Percentiles rank a stretch among this genome's conserved stretches.
Evolutionary conservation across 2,797 vertebrate species (phyloP).

Genomic region (Geotrypetes seraphini): DNA sequence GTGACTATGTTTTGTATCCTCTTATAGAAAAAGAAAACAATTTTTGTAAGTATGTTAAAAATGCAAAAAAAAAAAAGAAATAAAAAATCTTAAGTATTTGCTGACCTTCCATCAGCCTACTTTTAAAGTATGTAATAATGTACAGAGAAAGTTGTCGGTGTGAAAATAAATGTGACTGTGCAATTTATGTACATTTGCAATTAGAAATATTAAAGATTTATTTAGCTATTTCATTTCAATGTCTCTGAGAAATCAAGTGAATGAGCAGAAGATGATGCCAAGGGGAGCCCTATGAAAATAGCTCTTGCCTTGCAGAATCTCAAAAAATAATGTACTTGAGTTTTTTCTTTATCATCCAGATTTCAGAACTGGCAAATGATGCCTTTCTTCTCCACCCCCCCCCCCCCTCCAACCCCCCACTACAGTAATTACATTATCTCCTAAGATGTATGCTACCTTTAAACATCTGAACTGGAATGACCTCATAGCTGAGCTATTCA

Average conservation of each 20-base stretch:
- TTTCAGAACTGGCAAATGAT: no score
- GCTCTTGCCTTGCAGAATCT: no score
- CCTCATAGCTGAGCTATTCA: no score
- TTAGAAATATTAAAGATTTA: slow-evolving; percentile 99
- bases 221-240: slow-evolving; percentile 93
- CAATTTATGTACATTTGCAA: slow-evolving; percentile 99
- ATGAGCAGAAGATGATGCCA: no score
- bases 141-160: slow-evolving; percentile 87
- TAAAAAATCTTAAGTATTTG: slow-evolving; percentile 63
- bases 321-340: no score
- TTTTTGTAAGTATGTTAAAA: slow-evolving; percentile 97
- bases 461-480: no score
- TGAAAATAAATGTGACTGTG: slow-evolving; percentile 87
- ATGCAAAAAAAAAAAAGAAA: slow-evolving; percentile 32
- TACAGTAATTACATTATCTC: no score
- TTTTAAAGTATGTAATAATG: slow-evolving; percentile 84
- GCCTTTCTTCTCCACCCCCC: no score
- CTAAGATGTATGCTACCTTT: no score
- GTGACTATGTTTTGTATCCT: slow-evolving; percentile 90
- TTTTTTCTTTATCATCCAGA: no score
- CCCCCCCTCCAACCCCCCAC: no score
- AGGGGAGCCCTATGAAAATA: no score
- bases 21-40: slow-evolving; percentile 40
- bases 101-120: slow-evolving; percentile 67
- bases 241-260: slow-evolving; percentile 23